Base-by-base conservation (phyloP, 2,113 vertebrate species). In the Lepus europaeus region DNA sequence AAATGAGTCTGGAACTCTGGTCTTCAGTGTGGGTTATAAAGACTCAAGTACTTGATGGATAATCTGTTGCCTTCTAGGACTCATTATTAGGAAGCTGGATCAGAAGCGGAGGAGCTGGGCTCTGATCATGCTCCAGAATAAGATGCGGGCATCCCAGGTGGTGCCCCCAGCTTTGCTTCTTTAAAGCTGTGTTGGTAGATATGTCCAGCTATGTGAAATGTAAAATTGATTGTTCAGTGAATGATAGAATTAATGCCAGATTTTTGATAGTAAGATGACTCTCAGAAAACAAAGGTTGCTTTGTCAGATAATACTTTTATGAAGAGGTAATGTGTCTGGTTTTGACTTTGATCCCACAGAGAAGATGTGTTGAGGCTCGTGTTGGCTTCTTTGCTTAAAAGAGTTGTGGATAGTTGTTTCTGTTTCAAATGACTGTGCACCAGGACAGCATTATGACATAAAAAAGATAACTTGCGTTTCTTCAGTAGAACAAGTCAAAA, bases 261-360 rank as follows among this genome's bases (percentile, higher is more conserved):
- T 59, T 91, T 93, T 81, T 73, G 39, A 70, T 56, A 76, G 66
- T 93, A 88, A 76, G 63, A 83, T 82, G 14, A 74, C 59, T 83
- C 82, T n/a, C 20, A 51, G 73, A n/a, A 66, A 77, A 49, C 56
- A 25, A 10, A 79, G 25, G 16, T 31, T 85, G 39, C 17, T 36
- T 78, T 84, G 17, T 63, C 73, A 51, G 36, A 27, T 63, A 70
- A 61, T 13, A 56, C 31, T 27, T 45, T 45, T 45, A 81, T 66
- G 68, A 87, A 63, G 66, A 69, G 27, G 61, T 59, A 10, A 22
- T 61, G 79, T 59, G 19, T 72, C 66, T 51, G 31, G 22, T 61
- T 72, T 66, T 73, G 27, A 51, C 23, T 70, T 82, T 89, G 22
- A 56, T 89, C 22, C 39, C 25, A 17, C 29, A 68, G 69, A 45